Base-by-base conservation (phyloP, 2,888 invertebrate species). In the Caenorhabditis sp. region DNA sequence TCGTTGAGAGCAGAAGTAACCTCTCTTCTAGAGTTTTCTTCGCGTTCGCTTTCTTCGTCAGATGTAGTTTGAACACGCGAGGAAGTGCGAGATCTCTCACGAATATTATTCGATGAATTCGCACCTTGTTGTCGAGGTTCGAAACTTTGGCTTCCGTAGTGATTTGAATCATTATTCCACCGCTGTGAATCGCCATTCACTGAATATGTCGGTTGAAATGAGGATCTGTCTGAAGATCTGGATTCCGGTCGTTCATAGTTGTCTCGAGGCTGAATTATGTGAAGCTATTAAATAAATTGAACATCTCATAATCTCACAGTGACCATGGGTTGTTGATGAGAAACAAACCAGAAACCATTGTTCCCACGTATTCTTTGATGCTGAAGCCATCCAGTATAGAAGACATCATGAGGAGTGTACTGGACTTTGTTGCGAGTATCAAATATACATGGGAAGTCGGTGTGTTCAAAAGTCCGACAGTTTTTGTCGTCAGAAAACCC, bases 31-130 rank as follows among this genome's bases (percentile, higher is more conserved):
- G 4, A 10, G 22, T 6, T 4, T 14, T 24, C 22, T 35, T 58
- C 61, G 2, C 3, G 22, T 3, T 38, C 61, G 1, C 31, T 47
- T 28, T 66, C 63, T n/a, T 64, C 63, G 0, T 64, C 66, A 10
- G 54, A 54, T 1, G 66, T 31, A 12, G 66, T 66, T 2, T 6
- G 49, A 35, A 26, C 66, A 12, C 66, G n/a, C 0, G 49, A 66
- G 3, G 54, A 54, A 26, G 54, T 10, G 6, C 54, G 26, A 2
- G 54, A 12, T 14, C 14, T 24, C 26, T 2, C 14, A 22, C 26
- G 54, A 26, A 7, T 26, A 12, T 1, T 19, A 54, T 26, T 54
- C 8, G 24, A 14, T 54, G 5, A 5, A 26, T 54, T 26, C 2
- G 12, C 54, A 14, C 26, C 14, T 14, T 26, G 14, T 2, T 12